Conservation (phyloP, 2,797 vertebrate species). For the Amphiprion clarkii region DNA sequence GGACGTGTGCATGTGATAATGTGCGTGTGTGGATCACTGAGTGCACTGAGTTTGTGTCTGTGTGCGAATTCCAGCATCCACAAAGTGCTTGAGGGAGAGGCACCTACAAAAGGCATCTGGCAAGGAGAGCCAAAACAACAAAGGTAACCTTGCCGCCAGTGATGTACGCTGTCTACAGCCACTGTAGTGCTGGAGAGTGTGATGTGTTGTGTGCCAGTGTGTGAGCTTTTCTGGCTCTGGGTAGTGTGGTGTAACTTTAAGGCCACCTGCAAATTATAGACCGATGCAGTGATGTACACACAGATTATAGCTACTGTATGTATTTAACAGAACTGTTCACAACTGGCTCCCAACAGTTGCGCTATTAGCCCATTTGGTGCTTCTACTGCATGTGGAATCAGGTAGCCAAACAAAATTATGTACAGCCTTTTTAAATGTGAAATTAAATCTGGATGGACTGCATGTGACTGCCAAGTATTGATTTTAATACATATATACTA, state of each 20-base stretch:
- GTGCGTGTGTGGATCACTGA: constrained; percentile 29
- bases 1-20: constrained; percentile 10
- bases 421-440: constrained; percentile 1
- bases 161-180: constrained; percentile 63
- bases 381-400: not conserved
- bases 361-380: not conserved
- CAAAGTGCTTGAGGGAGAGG: constrained; percentile 74
- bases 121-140: constrained; percentile 84
- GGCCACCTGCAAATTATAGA: constrained; percentile 38
- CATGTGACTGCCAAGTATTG: not conserved
- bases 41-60: not conserved
- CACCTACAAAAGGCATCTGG: constrained; percentile 81
- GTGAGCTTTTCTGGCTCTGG: constrained; percentile 16
- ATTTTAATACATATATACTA: not conserved
- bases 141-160: constrained; percentile 87
- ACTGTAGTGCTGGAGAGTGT: constrained; percentile 41
- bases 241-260: not conserved
- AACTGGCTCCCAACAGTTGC: not conserved
- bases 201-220: constrained; percentile 31
- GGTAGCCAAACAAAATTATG: not conserved
- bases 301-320: constrained; percentile 15
- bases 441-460: not conserved
- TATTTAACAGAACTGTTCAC: not conserved
- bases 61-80: constrained; percentile 28
- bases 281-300: constrained; percentile 21